Evolutionary conservation across 1,140 invertebrate species (phyloP), one percentile per base, ranked within the genome.

Genomic region (Drosophila yakuba): DNA sequence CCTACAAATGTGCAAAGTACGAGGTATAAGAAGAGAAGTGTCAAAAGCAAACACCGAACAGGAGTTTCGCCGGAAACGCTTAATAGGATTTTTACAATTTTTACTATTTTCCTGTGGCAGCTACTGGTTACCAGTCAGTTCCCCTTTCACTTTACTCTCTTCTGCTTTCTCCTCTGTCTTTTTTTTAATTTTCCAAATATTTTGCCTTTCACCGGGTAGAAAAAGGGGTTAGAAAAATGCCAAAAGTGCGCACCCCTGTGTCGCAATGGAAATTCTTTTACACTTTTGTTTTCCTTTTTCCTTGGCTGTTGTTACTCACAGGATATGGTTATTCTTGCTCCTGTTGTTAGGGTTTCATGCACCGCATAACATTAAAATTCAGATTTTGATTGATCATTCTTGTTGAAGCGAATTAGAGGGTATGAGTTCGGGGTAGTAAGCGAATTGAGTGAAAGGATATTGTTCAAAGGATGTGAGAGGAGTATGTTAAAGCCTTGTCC

Each of bases 41-140:
- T 86, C 83, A 86, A 73, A 61, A 75, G 61, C 82, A 86, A 79
- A 44, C 52, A 47, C 61, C 25, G 17, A 74, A 66, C 77, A 71
- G 82, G 64, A 75, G 59, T 48, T 63, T 25, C 56, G 56, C 50
- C 84, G 52, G 74, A 89, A 88, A 84, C 74, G 80, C 68, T 88
- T 88, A 89, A 88, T 88, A 88, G 84, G 84, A 88, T 88, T 88
- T 89, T 80, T 78, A 89, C 80, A 80, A 89, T 89, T 88, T 89
- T 84, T 83, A 84, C 80, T 89, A 88, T 85, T 86, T 84, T 86
- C 56, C 78, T 63, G 74, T 66, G 78, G 74, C 83, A 72, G 81
- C 78, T 85, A 88, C 82, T 78, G 82, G 83, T 79, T 59, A 63
- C 83, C 72, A 74, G 64, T 72, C 73, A 56, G 62, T 51, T 58